phyloP scores from a whole-genome alignment of 2,113 vertebrate species.

The Sorex araneus region DNA sequence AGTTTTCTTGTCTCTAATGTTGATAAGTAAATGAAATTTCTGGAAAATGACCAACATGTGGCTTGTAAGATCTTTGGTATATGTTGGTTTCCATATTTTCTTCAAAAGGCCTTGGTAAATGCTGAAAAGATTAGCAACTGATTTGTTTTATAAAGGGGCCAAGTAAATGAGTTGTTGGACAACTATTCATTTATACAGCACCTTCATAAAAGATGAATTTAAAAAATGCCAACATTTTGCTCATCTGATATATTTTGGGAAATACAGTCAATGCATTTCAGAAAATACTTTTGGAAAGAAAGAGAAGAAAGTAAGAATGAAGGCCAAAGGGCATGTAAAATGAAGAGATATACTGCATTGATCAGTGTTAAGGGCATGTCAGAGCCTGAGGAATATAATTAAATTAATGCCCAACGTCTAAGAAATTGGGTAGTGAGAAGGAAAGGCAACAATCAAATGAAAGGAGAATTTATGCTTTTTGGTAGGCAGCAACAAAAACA shows the following conservation, averaged over 20 bases:
- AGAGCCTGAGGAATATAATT: background rate
- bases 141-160: background rate
- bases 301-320: background rate
- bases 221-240: constrained; percentile 9
- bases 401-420: background rate
- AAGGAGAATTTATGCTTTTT: background rate
- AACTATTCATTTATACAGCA: background rate
- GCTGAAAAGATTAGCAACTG: background rate
- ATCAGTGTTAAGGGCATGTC: background rate
- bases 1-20: background rate
- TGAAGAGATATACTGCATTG: background rate
- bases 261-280: background rate
- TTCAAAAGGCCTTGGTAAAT: background rate
- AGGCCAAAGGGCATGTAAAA: background rate
- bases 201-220: background rate
- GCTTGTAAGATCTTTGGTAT: background rate
- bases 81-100: background rate
- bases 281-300: background rate
- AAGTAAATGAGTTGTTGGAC: background rate
- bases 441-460: background rate
- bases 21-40: background rate
- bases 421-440: background rate
- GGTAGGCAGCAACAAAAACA: background rate
- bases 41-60: background rate
- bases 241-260: background rate